Evolutionary conservation across 1,140 invertebrate species (phyloP), one percentile per base, ranked within the genome.

Genomic region (Lepidurus packardi): DNA sequence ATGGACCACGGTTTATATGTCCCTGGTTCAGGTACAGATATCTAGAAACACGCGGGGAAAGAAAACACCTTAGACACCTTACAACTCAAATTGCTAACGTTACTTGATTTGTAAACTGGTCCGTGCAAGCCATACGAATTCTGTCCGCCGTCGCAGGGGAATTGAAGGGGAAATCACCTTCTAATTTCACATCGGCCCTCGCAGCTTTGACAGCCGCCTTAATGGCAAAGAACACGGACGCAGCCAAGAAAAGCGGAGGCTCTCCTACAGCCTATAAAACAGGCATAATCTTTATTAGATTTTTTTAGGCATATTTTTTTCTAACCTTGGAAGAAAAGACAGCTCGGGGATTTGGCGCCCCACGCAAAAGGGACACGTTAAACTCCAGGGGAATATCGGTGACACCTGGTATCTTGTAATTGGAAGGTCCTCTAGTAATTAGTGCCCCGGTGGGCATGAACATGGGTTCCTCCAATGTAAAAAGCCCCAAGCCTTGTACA

Each of bases 301-400:
- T 13, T n/a, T 43, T 76, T 1, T 25, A 13, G 41, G 41, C 53
- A 13, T 75, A 24, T 25, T 16, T 44, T 7, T 45, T 13, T 80
- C 24, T 75, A 81, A 94, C 94, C 90, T 98, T 98, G 8, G 96
- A 98, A 0, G 96, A 98, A 84, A 93, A 98, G 8, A 98, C 92
- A 74, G 95, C 96, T 83, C 92, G 89, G 9, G 92, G 91, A 88
- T 98, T 98, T 1, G 92, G 89, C 45, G 91, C 90, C 25, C 93
- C 93, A 85, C 94, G 95, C 0, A 98, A 86, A 45, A 98, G 85
- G 21, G 94, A 92, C 0, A 98, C 96, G 85, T 98, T 96, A 83
- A 98, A 97, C 84, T 96, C 92, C 78, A 88, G 86, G 1, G 96
- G 96, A 83, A 97, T 95, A 83, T 98, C 94, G 5, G 44, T 76